Evolutionary conservation across 2,113 vertebrate species (phyloP).

Genomic region (Etia nguti): DNA sequence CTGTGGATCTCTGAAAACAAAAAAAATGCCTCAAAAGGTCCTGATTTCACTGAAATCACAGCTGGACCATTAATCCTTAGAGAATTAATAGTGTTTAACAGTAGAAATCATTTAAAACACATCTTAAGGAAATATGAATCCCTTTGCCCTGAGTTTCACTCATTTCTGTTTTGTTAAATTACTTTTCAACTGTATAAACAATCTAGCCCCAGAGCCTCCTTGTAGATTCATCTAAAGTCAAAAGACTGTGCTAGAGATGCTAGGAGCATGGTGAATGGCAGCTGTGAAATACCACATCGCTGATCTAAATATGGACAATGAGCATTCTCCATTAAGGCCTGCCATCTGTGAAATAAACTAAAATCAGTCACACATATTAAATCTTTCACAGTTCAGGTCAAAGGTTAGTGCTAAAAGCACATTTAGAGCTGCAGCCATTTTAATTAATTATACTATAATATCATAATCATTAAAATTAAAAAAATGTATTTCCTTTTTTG

Average conservation of each 20-base stretch:
- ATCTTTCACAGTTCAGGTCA: neutral
- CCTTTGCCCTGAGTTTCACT: neutral
- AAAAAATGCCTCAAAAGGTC: neutral
- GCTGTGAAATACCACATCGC: neutral
- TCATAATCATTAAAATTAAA: neutral
- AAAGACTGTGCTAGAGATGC: neutral
- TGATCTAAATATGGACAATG: neutral
- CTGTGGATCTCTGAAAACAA: neutral
- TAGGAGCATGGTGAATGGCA: neutral
- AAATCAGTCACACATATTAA: neutral
- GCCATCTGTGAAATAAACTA: neutral
- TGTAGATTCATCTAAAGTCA: neutral
- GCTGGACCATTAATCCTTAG: neutral
- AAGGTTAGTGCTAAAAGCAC: neutral
- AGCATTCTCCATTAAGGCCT: neutral
- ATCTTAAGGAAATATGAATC: neutral
- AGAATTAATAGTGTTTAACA: neutral
- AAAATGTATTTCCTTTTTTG: neutral
- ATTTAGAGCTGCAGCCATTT: neutral
- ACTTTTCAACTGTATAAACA: neutral
- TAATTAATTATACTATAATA: neutral
- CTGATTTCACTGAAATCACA: neutral
- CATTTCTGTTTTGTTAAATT: neutral
- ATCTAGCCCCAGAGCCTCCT: neutral
- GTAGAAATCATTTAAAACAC: neutral